A percentile compares a stretch with the other conserved stretches of the same genome.
Conservation (phyloP, 64 coral and sea anemone species). For the Catalaphyllia jardinei region DNA sequence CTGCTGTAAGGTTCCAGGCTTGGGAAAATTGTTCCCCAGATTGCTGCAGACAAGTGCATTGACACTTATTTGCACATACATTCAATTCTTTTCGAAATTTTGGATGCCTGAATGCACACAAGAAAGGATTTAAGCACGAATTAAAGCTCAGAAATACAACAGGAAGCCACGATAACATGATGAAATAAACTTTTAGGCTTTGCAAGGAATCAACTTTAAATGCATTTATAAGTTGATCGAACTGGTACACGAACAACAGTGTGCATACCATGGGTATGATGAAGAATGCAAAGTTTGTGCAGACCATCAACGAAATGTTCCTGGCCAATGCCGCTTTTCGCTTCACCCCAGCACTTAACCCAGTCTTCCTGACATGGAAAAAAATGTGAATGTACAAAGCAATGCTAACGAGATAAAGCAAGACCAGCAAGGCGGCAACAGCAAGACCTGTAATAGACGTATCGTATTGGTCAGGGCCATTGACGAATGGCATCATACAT, state of each 20-base stretch:
- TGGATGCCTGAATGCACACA: constrained; percentile 62
- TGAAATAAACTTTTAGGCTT: constrained; percentile 35
- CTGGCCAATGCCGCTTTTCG: constrained; percentile 55
- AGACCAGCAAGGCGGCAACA: constrained; percentile 22
- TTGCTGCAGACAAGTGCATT: not conserved
- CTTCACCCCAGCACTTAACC: constrained; percentile 41
- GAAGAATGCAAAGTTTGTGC: constrained; percentile 58
- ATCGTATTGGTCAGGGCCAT: not conserved
- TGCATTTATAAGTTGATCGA: not conserved
- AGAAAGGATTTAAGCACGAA: constrained; percentile 65
- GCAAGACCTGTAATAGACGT: not conserved
- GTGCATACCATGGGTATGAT: constrained; percentile 41
- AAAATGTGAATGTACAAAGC: constrained; percentile 57
- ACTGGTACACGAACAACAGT: constrained; percentile 44
- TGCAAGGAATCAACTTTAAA: constrained; percentile 18
- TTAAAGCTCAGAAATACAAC: constrained; percentile 53
- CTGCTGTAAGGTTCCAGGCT: not conserved
- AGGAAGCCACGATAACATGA: constrained; percentile 58
- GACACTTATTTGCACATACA: not conserved
- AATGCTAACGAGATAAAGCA: constrained; percentile 41
- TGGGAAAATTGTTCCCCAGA: not conserved
- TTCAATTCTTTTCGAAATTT: constrained; percentile 27
- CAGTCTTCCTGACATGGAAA: constrained; percentile 12
- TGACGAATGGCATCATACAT: constrained; percentile 61
- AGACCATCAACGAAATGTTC: constrained; percentile 43